Conservation (phyloP, 2,888 invertebrate genomes). For the Shargacucullia verbasci region DNA sequence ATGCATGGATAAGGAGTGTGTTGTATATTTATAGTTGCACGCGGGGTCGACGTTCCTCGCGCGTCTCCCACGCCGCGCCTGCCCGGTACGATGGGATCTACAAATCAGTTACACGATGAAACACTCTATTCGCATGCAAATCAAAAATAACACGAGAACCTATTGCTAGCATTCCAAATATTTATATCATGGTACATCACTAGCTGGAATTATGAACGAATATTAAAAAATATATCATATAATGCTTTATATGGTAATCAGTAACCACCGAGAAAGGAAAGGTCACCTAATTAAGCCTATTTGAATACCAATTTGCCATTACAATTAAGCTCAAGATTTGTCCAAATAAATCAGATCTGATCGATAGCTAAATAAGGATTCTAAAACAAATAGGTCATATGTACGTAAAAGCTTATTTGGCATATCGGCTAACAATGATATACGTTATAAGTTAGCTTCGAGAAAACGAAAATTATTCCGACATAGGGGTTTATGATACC, state of each 20-base stretch:
- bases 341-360: constrained; percentile 50
- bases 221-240: too few species aligned
- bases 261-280: constrained; percentile 6
- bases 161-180: constrained; percentile 8
- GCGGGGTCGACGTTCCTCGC: constrained; percentile 85
- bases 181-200: constrained; percentile 1
- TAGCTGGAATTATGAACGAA: background rate
- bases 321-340: constrained; percentile 48
- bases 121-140: constrained; percentile 58
- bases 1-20: constrained; percentile 76
- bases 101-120: constrained; percentile 63
- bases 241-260: constrained; percentile 5
- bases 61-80: constrained; percentile 81
- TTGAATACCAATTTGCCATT: constrained; percentile 36
- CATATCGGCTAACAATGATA: constrained; percentile 41
- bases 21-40: constrained; percentile 84
- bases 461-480: constrained; percentile 43
- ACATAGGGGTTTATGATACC: constrained; percentile 46
- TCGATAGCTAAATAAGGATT: constrained; percentile 55
- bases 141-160: constrained; percentile 22
- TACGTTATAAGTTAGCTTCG: constrained; percentile 35
- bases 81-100: constrained; percentile 73
- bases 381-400: constrained; percentile 42
- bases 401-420: constrained; percentile 44
- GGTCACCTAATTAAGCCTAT: constrained; percentile 26